These are phyloP conservation scores for Drosophila mayaguana DNA, from an alignment of 2,888 invertebrate species.

Conservation along the genomic window DNA sequence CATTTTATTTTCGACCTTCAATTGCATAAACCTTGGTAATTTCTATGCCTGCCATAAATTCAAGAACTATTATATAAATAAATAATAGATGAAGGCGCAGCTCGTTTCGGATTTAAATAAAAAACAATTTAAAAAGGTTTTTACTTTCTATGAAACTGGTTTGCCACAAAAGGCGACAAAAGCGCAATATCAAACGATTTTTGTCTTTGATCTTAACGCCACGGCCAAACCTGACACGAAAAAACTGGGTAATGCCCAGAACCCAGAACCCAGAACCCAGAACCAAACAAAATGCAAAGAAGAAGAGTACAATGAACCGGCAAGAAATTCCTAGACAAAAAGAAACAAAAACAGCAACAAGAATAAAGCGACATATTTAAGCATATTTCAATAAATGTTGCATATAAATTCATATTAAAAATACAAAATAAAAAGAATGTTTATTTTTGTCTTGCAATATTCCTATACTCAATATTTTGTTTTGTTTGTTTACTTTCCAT, in stretches of 20 bases:
- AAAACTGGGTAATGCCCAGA: constrained; percentile 37
- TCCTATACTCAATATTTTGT: constrained; percentile 33
- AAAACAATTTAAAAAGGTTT: constrained; percentile 33
- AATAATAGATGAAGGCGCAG: constrained; percentile 34
- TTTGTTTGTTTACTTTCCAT: constrained; percentile 62
- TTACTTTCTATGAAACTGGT: constrained; percentile 70
- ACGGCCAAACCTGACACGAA: constrained; percentile 17
- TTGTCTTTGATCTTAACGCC: constrained; percentile 53
- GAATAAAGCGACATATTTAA: not conserved
- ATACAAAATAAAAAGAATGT: constrained; percentile 3
- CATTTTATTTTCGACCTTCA: not conserved
- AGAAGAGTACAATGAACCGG: constrained; percentile 65
- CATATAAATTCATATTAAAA: constrained; percentile 42
- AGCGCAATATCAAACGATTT: constrained; percentile 46
- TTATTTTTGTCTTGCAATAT: constrained; percentile 37
- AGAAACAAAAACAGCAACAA: not conserved
- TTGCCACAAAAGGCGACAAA: constrained; percentile 68
- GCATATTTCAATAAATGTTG: constrained; percentile 34
- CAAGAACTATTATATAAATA: constrained; percentile 33
- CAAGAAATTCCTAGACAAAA: constrained; percentile 36
- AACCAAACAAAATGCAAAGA: constrained; percentile 50
- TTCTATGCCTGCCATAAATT: not conserved
- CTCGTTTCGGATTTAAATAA: constrained; percentile 3
- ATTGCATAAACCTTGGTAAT: too few relatives aligned
- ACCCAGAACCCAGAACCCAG: constrained; percentile 44